Evolutionary conservation across 2,797 vertebrate genomes (phyloP).

Genomic region (Nyctalus aviator): DNA sequence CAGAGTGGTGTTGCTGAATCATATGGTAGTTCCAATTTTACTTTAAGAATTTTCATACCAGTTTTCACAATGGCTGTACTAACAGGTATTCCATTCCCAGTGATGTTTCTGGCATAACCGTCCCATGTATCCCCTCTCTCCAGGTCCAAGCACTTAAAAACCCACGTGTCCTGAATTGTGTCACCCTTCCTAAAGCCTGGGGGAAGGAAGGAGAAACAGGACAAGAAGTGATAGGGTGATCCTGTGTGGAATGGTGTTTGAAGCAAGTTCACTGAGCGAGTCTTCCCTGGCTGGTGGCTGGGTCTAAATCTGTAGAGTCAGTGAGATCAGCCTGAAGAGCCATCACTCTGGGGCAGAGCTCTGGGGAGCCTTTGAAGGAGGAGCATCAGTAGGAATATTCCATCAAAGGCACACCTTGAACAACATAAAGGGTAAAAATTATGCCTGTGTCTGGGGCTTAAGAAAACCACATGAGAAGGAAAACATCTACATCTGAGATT

Average conservation of each 20-base stretch:
- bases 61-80: background rate
- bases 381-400: background rate
- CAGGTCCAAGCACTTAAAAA: background rate
- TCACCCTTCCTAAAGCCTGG: background rate
- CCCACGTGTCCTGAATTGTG: background rate
- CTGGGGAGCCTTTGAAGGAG: background rate
- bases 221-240: background rate
- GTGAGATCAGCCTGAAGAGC: background rate
- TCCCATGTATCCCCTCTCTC: background rate
- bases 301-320: background rate
- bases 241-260: background rate
- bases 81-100: rapidly evolving
- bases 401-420: background rate
- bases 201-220: background rate
- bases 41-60: background rate
- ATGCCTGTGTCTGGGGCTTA: background rate
- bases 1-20: background rate
- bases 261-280: background rate
- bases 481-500: background rate
- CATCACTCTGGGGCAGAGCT: background rate
- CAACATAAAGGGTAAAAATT: background rate
- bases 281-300: background rate
- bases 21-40: background rate
- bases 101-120: rapidly evolving
- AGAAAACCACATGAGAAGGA: background rate